phyloP scores from a whole-genome alignment of 2,113 vertebrate genomes.

The Phycodurus eques region DNA sequence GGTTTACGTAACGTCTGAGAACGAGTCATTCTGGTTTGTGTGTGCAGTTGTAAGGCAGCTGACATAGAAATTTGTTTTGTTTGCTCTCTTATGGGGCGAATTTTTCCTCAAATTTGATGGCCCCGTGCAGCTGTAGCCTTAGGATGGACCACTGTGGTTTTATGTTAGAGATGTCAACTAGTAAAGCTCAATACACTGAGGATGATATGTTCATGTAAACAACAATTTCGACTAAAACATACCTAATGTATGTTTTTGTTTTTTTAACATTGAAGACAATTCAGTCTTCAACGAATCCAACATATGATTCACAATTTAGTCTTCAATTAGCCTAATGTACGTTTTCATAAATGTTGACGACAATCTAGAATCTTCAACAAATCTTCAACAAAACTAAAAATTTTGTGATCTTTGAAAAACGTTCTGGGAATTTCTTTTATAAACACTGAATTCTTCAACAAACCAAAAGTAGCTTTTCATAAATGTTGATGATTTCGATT shows the following conservation, averaged over 20 bases:
- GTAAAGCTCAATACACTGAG: neutral
- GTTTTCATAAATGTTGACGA: neutral
- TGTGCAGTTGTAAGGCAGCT: neutral
- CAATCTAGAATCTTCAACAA: neutral
- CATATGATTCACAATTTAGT: no score
- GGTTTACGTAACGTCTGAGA: conserved; percentile 25
- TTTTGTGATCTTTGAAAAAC: no score
- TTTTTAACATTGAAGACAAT: neutral
- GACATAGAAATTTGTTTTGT: neutral
- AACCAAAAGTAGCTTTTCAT: no score
- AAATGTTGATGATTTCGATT: no score
- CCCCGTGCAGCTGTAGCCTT: neutral
- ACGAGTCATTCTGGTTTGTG: conserved; percentile 50
- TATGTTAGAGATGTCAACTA: neutral
- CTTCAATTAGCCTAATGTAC: no score
- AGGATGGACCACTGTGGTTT: neutral
- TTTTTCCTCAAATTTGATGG: neutral
- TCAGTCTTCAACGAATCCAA: no score
- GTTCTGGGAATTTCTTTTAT: no score
- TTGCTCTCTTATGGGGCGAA: neutral
- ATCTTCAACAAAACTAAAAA: neutral
- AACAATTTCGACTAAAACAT: neutral
- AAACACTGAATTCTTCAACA: no score
- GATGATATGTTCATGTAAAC: neutral
- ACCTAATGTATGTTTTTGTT: neutral